Evolutionary conservation across 2,113 vertebrate genomes (phyloP).

Genomic region (Hyperoodon ampullatus): DNA sequence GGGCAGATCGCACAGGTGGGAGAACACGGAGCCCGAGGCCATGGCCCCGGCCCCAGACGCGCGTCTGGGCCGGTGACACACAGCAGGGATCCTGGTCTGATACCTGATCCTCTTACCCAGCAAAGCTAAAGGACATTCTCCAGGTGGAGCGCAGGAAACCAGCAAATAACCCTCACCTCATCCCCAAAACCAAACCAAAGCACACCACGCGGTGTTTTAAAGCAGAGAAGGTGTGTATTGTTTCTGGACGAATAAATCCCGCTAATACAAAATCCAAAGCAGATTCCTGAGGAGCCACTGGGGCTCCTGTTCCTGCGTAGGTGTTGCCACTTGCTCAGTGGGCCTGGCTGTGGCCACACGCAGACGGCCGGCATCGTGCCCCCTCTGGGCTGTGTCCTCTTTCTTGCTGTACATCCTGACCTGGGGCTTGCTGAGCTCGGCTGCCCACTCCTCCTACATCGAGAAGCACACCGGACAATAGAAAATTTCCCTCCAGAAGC

Average conservation of each 20-base stretch:
- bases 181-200: background rate
- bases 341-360: rapidly evolving
- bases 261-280: background rate
- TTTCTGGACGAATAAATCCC: background rate
- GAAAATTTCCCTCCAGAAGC: background rate
- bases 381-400: background rate
- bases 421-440: background rate
- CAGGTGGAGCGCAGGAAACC: background rate
- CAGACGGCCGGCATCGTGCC: background rate
- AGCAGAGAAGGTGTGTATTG: background rate
- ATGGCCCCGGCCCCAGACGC: rapidly evolving
- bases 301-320: background rate
- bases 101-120: background rate
- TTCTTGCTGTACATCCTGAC: background rate
- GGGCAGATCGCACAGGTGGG: rapidly evolving
- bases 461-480: background rate
- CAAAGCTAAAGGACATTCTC: background rate
- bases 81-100: background rate
- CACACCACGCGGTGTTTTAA: background rate
- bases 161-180: background rate
- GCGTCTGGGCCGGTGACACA: background rate
- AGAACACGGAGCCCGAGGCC: rapidly evolving
- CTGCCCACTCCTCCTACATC: no score
- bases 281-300: background rate
- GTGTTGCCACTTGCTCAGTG: background rate